phyloP scores from a whole-genome alignment of 2,113 vertebrate species.

The Misgurnus mizolepis region DNA sequence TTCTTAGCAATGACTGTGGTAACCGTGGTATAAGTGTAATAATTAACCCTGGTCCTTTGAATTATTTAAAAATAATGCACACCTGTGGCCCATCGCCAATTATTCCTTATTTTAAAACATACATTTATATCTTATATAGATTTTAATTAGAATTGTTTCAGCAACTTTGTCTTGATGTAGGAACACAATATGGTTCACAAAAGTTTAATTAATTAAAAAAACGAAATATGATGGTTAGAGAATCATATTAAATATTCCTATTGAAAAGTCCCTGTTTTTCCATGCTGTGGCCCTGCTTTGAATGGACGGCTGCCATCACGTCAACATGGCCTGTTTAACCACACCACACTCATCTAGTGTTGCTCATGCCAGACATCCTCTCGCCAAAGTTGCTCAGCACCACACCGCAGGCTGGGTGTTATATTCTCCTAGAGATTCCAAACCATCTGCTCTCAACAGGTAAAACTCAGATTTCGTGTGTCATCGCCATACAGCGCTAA shows the following conservation, averaged over 20 bases:
- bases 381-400: slow-evolving; percentile 8
- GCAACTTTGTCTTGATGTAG: no score
- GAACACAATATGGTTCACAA: not conserved
- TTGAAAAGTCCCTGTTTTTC: slow-evolving; percentile 35
- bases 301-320: slow-evolving; percentile 47
- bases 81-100: no score
- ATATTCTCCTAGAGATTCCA: slow-evolving; percentile 18
- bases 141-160: no score
- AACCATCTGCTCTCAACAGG: not conserved
- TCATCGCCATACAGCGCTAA: not conserved
- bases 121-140: no score
- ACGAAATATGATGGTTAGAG: not conserved
- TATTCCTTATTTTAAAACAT: no score
- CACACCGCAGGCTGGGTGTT: not conserved
- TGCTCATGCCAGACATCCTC: slow-evolving; percentile 2
- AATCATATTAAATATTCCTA: slow-evolving; percentile 42
- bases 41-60: no score
- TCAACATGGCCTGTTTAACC: slow-evolving; percentile 49
- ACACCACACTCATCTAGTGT: slow-evolving; percentile 14
- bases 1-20: no score
- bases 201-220: not conserved
- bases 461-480: not conserved
- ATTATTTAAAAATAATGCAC: no score
- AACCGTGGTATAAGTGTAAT: no score
- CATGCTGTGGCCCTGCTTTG: slow-evolving; percentile 28